Conservation (phyloP, 2,113 vertebrate species). For the Girardinichthys multiradiatus region DNA sequence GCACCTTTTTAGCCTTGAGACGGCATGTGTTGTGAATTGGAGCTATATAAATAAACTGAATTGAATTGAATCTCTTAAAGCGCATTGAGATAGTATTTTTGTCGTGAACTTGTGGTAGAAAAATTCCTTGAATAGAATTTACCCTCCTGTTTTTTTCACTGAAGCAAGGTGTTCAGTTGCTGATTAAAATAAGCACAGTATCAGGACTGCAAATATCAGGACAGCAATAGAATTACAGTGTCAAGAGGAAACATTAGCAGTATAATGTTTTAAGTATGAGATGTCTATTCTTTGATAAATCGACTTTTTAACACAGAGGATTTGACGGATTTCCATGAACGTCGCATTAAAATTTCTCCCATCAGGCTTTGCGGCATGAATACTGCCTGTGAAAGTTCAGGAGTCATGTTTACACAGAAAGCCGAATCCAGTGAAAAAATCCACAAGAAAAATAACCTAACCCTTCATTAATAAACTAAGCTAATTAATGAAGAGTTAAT, state of each 20-base stretch:
- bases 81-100: too few species aligned
- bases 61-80: too few species aligned
- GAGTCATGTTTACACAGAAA: slow-evolving; percentile 5
- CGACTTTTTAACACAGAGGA: not conserved
- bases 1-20: too few species aligned
- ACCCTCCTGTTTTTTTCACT: too few species aligned
- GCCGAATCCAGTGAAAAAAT: not conserved
- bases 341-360: slow-evolving; percentile 23
- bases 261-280: not conserved
- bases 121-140: too few species aligned
- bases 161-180: too few species aligned
- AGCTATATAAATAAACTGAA: too few species aligned
- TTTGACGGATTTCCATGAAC: slow-evolving; percentile 7
- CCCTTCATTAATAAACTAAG: too few species aligned
- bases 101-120: too few species aligned
- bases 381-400: not conserved
- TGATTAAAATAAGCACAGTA: too few species aligned
- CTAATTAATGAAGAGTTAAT: slow-evolving; percentile 15
- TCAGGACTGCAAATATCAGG: too few species aligned
- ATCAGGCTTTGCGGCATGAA: slow-evolving; percentile 50
- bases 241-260: not conserved
- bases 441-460: not conserved
- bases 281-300: not conserved
- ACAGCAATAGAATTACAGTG: not conserved
- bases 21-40: too few species aligned